A percentile compares a stretch with the other conserved stretches of the same genome.
phyloP scores from a whole-genome alignment of 2,888 invertebrate species.

The Empis livida region DNA sequence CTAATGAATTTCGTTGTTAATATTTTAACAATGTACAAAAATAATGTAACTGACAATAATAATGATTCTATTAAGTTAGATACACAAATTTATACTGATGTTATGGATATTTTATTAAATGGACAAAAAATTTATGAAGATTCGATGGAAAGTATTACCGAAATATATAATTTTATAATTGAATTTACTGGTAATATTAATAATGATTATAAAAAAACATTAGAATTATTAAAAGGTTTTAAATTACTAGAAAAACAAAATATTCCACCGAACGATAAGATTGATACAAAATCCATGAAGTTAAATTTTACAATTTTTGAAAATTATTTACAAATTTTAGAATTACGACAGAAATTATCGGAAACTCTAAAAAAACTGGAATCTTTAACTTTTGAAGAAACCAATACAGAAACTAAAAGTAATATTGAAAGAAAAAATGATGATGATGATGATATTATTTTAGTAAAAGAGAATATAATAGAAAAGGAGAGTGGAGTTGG shows the following conservation, averaged over 20 bases:
- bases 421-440: neutral
- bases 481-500: constrained; percentile 8
- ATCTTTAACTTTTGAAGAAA: neutral
- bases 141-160: constrained; percentile 6
- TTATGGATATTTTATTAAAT: constrained; percentile 3
- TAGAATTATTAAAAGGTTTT: neutral
- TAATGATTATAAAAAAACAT: neutral
- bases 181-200: constrained; percentile 4
- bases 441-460: neutral
- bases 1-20: constrained; percentile 3
- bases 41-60: neutral
- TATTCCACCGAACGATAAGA: neutral
- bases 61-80: neutral
- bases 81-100: neutral
- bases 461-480: neutral
- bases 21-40: constrained; percentile 4
- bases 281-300: neutral
- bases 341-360: constrained; percentile 25
- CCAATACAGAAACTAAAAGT: neutral
- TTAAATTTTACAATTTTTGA: constrained; percentile 18
- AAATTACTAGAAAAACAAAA: constrained; percentile 2
- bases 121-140: constrained; percentile 8
- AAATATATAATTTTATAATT: constrained; percentile 9
- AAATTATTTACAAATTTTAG: constrained; percentile 21
- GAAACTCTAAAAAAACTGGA: constrained; percentile 8